Conservation (phyloP, 2,113 vertebrate species). For the Thermophis baileyi region DNA sequence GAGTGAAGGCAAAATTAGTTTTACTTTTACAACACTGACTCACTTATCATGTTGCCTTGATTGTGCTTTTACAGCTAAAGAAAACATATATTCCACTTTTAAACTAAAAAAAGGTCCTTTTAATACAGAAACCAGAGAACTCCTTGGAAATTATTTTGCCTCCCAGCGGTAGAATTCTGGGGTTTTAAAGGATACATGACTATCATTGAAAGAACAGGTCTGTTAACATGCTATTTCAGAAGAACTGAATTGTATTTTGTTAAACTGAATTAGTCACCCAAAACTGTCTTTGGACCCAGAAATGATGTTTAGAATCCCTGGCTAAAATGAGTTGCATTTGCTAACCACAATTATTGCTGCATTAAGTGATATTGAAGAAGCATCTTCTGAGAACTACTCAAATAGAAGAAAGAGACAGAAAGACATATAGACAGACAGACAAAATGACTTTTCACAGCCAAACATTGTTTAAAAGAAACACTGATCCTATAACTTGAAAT, state of each 20-base stretch:
- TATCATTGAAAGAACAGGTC: constrained; percentile 33
- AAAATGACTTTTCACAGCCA: background rate
- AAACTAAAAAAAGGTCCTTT: constrained; percentile 55
- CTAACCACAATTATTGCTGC: background rate
- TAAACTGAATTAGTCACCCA: background rate
- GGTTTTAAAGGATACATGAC: background rate
- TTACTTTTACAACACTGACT: constrained; percentile 92
- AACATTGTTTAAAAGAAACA: background rate
- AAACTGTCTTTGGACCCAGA: background rate
- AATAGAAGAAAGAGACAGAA: background rate
- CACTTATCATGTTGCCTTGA: constrained; percentile 83
- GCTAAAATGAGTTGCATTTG: background rate
- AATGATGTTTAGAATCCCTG: background rate
- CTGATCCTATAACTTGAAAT: background rate
- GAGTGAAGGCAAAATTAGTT: constrained; percentile 96
- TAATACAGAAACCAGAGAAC: constrained; percentile 42
- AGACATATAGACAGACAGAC: background rate
- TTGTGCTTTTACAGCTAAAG: constrained; percentile 80
- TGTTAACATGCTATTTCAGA: background rate
- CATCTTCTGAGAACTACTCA: background rate
- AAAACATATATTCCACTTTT: constrained; percentile 75
- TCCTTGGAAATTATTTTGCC: constrained; percentile 44
- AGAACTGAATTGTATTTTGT: background rate
- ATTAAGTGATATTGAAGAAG: background rate
- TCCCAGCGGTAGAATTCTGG: background rate